Base-by-base conservation (phyloP, 2,888 invertebrate species). In the Zelleria hepariella region DNA sequence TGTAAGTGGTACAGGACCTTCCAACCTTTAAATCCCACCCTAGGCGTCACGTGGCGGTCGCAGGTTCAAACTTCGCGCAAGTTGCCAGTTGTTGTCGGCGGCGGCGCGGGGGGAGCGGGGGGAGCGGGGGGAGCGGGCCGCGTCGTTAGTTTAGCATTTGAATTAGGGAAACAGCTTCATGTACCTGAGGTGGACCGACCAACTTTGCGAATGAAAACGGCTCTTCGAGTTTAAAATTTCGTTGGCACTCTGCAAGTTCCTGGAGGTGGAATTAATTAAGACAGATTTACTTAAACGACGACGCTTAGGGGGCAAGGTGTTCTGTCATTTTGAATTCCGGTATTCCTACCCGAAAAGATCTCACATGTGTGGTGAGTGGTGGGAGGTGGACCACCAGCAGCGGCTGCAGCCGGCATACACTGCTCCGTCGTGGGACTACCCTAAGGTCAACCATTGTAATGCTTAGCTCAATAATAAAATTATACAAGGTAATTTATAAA, bases 1-100 rank as follows among this genome's bases (percentile, higher is more conserved):
- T n/a, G n/a, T n/a, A n/a, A n/a, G n/a, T 63, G 68, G 67, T 65
- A 62, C 63, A 64, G 62, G 60, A 61, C 63, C 61, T 63, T 63
- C 65, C 63, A 63, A 62, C 42, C 56, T 27, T 25, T 32, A 27
- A 27, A 8, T 42, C 42, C 42, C 42, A 42, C 7, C 7, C 42
- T 42, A 8, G 7, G 42, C 42, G 42, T 15, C 15, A 15, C 10
- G 7, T 10, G 32, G 10, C 51, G 21, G 23, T n/a, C 51, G 23
- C 32, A 42, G 15, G 32, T 3, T 42, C 32, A 42, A 51, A 23
- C 23, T 51, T 51, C 23, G 18, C 23, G 21, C 51, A 20, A 15
- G 20, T 21, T 51, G 21, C 23, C 51, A 51, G 51, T 51, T 51
- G 51, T 21, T 51, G 20, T 5, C 49, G 49, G n/a, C 4, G 5